Conservation (phyloP, 2,888 invertebrate species). For the Cephus sareptanus region DNA sequence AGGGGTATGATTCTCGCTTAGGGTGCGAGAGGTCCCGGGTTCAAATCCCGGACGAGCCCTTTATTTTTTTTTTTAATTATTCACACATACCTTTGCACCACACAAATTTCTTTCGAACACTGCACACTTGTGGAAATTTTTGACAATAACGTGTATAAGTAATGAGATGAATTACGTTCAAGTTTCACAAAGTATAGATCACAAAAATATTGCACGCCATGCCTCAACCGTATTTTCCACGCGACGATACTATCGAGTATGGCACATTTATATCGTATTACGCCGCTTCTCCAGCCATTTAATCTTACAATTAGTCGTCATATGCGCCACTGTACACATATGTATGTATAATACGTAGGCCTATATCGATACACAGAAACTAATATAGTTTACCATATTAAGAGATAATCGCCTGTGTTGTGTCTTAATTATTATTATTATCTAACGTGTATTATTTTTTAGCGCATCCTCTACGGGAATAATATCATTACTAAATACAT, state of each 20-base stretch:
- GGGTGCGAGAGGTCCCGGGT: slow-evolving; percentile 28
- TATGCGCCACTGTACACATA: not conserved
- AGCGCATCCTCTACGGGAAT: not conserved
- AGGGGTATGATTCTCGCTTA: slow-evolving; percentile 26
- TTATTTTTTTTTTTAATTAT: slow-evolving; percentile 22
- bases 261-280: not conserved
- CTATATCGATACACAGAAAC: not conserved
- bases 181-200: not conserved
- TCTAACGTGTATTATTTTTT: not conserved
- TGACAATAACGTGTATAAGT: not conserved
- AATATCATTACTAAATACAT: not conserved
- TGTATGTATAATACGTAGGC: too few relatives aligned
- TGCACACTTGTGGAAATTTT: not conserved
- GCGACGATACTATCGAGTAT: not conserved
- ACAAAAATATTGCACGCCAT: not conserved
- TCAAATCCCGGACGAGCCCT: slow-evolving; percentile 46
- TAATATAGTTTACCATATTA: not conserved
- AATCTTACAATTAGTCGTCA: not conserved
- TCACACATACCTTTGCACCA: not conserved
- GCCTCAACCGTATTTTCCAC: not conserved
- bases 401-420: not conserved
- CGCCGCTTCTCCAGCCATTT: not conserved
- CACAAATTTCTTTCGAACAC: not conserved
- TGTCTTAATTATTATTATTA: not conserved
- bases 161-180: not conserved